A percentile compares a stretch with the other conserved stretches of the same genome.
phyloP scores from a whole-genome alignment of 2,888 invertebrate genomes.

The Epiblema foenella region DNA sequence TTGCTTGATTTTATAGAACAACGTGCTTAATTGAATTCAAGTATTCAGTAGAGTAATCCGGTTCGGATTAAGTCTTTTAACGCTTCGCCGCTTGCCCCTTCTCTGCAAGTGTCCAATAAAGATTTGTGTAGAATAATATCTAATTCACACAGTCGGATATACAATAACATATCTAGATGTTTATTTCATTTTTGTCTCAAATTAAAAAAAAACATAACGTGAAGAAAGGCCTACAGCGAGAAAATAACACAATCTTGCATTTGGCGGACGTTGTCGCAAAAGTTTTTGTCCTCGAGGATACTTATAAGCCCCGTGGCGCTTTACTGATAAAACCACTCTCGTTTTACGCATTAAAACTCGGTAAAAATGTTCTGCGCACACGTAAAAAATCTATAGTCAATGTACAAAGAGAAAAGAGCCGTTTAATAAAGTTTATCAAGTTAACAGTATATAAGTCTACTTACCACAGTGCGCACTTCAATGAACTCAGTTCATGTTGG shows the following conservation, averaged over 20 bases:
- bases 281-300: constrained; percentile 16
- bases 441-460: constrained; percentile 17
- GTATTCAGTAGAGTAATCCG: neutral
- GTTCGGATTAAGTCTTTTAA: no score
- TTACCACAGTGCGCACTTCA: constrained; percentile 17
- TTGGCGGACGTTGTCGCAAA: constrained; percentile 22
- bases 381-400: constrained; percentile 28
- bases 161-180: neutral
- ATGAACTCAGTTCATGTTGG: constrained; percentile 17
- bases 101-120: no score
- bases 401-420: constrained; percentile 21
- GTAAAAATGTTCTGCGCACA: constrained; percentile 18
- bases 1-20: neutral
- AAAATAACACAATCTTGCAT: constrained; percentile 27
- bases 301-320: constrained; percentile 10
- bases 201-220: neutral
- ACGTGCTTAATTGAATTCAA: neutral
- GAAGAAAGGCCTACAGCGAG: constrained; percentile 15
- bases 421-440: constrained; percentile 32
- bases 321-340: constrained; percentile 20
- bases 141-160: neutral
- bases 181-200: neutral
- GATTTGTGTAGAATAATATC: neutral
- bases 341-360: constrained; percentile 23
- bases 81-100: no score